Evolutionary conservation across 2,113 vertebrate species (phyloP).

Genomic region (Sinocyclocheilus maitianheensis): DNA sequence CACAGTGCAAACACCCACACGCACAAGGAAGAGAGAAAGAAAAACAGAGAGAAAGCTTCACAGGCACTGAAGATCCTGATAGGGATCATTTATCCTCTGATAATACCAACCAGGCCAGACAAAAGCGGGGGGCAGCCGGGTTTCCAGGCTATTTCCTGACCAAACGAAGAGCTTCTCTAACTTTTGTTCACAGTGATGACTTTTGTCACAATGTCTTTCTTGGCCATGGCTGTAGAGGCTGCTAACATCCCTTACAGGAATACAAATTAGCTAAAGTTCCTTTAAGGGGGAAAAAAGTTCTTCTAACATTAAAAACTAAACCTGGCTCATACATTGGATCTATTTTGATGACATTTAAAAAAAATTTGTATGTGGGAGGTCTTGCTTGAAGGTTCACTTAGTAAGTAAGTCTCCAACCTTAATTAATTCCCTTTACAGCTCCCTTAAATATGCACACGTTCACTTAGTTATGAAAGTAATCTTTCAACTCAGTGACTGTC

Average conservation of each 20-base stretch:
- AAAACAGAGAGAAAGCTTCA: constrained; percentile 14
- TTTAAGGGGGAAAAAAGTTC: constrained; percentile 3
- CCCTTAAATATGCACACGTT: constrained; percentile 5
- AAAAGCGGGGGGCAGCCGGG: constrained; percentile 43
- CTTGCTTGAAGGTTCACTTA: constrained; percentile 22
- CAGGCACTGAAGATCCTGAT: constrained; percentile 21
- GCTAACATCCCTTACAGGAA: constrained; percentile 31
- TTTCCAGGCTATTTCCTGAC: constrained; percentile 41
- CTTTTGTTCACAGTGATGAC: constrained; percentile 53
- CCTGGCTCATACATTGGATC: not conserved
- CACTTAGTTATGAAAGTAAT: constrained; percentile 17
- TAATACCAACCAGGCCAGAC: constrained; percentile 33
- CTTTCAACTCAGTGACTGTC: not conserved
- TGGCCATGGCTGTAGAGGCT: constrained; percentile 35
- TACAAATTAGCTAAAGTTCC: constrained; percentile 46
- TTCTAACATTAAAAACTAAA: constrained; percentile 9
- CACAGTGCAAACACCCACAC: constrained; percentile 26
- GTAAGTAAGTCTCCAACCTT: constrained; percentile 15
- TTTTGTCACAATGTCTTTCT: constrained; percentile 50
- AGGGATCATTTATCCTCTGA: constrained; percentile 43
- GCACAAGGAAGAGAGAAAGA: not conserved
- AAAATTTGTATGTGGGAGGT: not conserved
- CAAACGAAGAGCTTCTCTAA: constrained; percentile 40
- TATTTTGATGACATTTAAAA: not conserved
- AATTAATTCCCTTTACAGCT: constrained; percentile 25